Base-by-base conservation (phyloP, 2,113 vertebrate genomes). In the Agapornis roseicollis region DNA sequence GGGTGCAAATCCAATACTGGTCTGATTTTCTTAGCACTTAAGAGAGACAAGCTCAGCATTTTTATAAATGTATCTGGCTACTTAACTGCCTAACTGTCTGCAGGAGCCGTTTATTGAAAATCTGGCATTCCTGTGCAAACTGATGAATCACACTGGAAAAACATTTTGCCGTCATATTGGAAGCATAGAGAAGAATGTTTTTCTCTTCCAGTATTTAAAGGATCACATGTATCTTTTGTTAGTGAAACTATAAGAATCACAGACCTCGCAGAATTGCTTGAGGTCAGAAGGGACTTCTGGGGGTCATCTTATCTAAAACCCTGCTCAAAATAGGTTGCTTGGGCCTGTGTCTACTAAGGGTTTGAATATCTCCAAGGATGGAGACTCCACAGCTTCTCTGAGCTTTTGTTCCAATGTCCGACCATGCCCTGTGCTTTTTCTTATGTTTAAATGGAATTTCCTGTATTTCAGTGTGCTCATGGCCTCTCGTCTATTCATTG, bases 131-230 rank as follows among this genome's bases (percentile, higher is more conserved):
- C 15, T 72, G 5, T 84, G 31, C 55, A 78, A 95, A 52, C 42
- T 66, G 42, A 79, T 86, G 47, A 90, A 81, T 95, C 73, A 79
- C 65, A 41, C 56, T 94, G 78, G 78, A 84, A 95, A 91, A 94
- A 95, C 13, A 72, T 82, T 94, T 76, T 82, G 10, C 56, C 82
- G 61, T 91, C 83, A 16, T 49, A 71, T 15, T 79, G 28, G 56
- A 92, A 89, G 44, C 17, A 76, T n/a, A 35, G 13, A 56, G 47
- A 88, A 64, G 3, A 66, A 83, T 23, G 17, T 68, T 89, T 94
- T 90, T 80, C 63, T 58, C 13, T 85, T 89, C 47, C 33, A 94
- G 19, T 7, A n/a, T 82, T 82, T 69, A 66, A 71, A 82, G 8
- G 37, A 91, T 56, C 22, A 17, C 24, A 52, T 10, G 11, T 81